Base-by-base conservation (phyloP, 2,888 invertebrate genomes). In the Resseliella maxima region DNA sequence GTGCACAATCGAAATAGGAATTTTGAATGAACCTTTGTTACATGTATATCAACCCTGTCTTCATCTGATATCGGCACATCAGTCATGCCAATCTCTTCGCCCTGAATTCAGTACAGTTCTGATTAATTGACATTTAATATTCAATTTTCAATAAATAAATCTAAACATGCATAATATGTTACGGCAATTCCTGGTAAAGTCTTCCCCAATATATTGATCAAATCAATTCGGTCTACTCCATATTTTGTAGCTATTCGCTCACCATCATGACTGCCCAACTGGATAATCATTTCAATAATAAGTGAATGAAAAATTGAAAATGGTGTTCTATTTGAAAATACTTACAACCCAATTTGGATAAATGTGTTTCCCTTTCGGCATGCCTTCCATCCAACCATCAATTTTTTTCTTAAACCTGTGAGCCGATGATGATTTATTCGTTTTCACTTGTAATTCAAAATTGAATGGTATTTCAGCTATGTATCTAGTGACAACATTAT, bases 161-260 rank as follows among this genome's bases (percentile, higher is more conserved):
- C n/a, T n/a, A n/a, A n/a, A n/a, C n/a, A n/a, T 24, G 92, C 93
- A 92, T 98, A 96, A 89, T 98, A 98, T 0, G 96, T 95, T 0
- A 97, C 94, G 27, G 95, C 94, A 35, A 96, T 93, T 35, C 98
- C 98, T 0, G 97, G 97, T 87, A 98, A 91, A 2, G 97, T 92
- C 89, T 96, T 92, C 21, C 94, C 92, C 59, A 98, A 90, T 94
- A 98, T 96, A 89, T 96, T 96, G 87, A 97, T 92, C 21, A 94
- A 94, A 90, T 97, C 96, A 0, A 94, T 93, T 87, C 95, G 92
- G 86, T 94, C 93, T 0, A 92, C 91, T 0, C 95, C 95, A 87
- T 94, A 94, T 87, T 96, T 93, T 3, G 94, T 93, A 0, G 94
- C 94, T 5, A 94, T 92, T 87, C 96, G 92, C 86, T 90, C 92